Conservation (phyloP, 2,888 invertebrate species). For the Drosophila cyrtoloma region DNA sequence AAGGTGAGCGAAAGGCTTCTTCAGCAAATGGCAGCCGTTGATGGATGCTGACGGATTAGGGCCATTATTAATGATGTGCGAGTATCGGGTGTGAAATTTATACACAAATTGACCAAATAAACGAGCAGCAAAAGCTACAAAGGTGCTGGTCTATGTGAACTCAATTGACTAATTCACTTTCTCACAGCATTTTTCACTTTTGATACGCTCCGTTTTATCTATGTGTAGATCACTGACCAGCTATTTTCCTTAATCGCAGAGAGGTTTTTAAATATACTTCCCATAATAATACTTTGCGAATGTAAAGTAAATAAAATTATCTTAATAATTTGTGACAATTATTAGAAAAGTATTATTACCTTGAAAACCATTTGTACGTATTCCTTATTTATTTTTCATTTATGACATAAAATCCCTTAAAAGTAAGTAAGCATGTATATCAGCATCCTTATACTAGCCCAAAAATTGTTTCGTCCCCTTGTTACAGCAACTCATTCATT, state of each 20-base stretch:
- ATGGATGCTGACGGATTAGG: conserved; percentile 80
- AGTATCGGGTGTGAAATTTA: conserved; percentile 54
- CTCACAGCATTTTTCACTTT: conserved; percentile 17
- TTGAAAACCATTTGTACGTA: not conserved
- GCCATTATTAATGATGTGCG: conserved; percentile 80
- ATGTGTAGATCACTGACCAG: no score
- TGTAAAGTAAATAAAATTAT: not conserved
- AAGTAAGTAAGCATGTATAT: not conserved
- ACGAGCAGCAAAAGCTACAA: conserved; percentile 42
- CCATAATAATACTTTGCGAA: not conserved
- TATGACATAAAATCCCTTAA: not conserved
- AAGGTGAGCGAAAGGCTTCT: conserved; percentile 61
- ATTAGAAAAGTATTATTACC: not conserved
- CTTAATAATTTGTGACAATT: not conserved
- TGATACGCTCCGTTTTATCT: not conserved
- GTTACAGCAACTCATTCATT: conserved; percentile 13
- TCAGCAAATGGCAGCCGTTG: conserved; percentile 45
- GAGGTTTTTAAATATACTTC: not conserved
- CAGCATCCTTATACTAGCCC: conserved; percentile 6
- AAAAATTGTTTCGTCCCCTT: conserved; percentile 17
- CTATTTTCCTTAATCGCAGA: not conserved
- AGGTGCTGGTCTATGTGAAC: conserved; percentile 40
- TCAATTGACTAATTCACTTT: conserved; percentile 23
- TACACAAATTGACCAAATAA: conserved; percentile 65
- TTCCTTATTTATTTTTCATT: not conserved